Conservation (phyloP, 2,797 vertebrate genomes). For the Botia almorhae region DNA sequence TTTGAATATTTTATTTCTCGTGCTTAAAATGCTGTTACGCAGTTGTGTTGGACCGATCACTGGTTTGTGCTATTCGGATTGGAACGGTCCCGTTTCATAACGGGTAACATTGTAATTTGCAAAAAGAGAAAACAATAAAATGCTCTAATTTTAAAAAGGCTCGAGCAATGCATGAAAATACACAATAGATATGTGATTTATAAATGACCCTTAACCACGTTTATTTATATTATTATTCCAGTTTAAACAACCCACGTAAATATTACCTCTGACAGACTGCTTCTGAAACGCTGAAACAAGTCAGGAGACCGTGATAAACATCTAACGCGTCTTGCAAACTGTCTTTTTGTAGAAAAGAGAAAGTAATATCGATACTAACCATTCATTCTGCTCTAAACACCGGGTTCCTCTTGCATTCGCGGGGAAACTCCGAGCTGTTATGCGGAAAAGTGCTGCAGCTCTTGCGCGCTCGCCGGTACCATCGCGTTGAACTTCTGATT, state of each 20-base stretch:
- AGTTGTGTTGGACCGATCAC: conserved; percentile 76
- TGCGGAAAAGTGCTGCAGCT: too few relatives aligned
- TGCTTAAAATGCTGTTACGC: conserved; percentile 17
- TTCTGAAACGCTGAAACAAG: neutral
- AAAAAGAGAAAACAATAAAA: neutral
- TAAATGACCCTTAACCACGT: too few relatives aligned
- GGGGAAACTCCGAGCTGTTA: too few relatives aligned
- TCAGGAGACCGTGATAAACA: neutral
- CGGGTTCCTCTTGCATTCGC: conserved; percentile 31
- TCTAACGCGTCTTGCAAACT: neutral
- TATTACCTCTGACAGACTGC: neutral
- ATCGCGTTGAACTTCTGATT: too few relatives aligned
- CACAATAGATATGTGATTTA: too few relatives aligned
- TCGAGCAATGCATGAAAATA: neutral
- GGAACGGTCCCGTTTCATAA: neutral
- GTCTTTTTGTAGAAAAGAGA: conserved; percentile 18
- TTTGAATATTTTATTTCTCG: too few relatives aligned
- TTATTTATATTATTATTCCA: neutral
- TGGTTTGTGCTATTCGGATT: conserved; percentile 79
- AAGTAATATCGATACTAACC: conserved; percentile 53
- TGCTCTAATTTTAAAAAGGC: too few relatives aligned
- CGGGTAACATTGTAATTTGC: neutral
- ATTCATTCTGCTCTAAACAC: conserved; percentile 21
- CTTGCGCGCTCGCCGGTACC: too few relatives aligned
- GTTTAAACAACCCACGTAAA: neutral